A percentile compares a stretch with the other conserved stretches of the same genome.
phyloP scores from a whole-genome alignment of 2,888 invertebrate genomes.

The Amblyjoppa fuscipennis region DNA sequence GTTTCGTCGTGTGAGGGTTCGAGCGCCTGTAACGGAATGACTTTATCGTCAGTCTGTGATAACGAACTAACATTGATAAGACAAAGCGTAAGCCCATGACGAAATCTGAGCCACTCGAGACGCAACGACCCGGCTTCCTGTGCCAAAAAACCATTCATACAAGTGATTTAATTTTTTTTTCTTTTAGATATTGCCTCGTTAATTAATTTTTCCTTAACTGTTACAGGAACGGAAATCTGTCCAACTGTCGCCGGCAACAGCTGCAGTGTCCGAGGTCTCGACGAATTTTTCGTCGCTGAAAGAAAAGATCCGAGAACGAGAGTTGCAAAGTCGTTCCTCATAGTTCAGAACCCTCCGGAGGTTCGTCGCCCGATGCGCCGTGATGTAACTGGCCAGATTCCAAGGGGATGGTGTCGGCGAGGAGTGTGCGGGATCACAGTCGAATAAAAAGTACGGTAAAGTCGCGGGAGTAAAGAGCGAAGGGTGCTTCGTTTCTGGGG shows the following conservation, averaged over 20 bases:
- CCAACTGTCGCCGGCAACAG: not conserved
- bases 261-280: not conserved
- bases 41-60: constrained; percentile 56
- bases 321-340: constrained; percentile 33
- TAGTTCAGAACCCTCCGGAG: constrained; percentile 16
- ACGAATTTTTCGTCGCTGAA: not conserved
- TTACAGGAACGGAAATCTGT: not conserved
- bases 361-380: constrained; percentile 9
- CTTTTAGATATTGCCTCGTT: too few species aligned
- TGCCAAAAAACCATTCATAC: not conserved
- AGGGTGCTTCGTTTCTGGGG: constrained; percentile 45
- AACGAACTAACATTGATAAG: constrained; percentile 59
- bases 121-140: not conserved
- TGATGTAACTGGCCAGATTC: constrained; percentile 28
- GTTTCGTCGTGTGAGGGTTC: constrained; percentile 4
- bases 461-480: constrained; percentile 13
- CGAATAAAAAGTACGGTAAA: constrained; percentile 24
- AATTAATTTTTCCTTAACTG: not conserved
- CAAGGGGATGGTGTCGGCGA: constrained; percentile 22
- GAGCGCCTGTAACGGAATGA: constrained; percentile 22
- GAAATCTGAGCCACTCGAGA: not conserved
- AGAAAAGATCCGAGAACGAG: not conserved
- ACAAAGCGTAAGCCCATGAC: not conserved
- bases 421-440: not conserved
- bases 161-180: not conserved